Conservation (phyloP, 2,888 invertebrate species). For the Dorcus parallelipipedus region DNA sequence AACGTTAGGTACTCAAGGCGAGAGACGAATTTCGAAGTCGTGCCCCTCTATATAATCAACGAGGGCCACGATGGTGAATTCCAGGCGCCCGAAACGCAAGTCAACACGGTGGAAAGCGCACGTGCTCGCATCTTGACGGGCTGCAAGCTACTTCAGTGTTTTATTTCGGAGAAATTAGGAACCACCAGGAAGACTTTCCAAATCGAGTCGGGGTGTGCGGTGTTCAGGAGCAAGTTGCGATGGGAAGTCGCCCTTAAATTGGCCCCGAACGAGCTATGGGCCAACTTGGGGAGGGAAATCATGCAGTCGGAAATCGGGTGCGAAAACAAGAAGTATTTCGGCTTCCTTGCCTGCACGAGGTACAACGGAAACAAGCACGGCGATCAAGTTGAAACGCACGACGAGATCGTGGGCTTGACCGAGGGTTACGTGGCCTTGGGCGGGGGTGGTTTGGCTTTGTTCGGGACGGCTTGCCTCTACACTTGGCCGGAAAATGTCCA, state of each 20-base stretch:
- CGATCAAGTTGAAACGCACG: constrained; percentile 62
- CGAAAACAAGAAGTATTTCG: constrained; percentile 78
- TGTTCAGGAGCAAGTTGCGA: constrained; percentile 70
- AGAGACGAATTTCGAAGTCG: constrained; percentile 60
- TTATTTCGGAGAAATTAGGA: constrained; percentile 83
- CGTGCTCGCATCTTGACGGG: constrained; percentile 72
- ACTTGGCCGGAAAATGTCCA: constrained; percentile 78
- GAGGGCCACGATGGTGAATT: constrained; percentile 75
- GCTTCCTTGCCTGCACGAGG: constrained; percentile 83
- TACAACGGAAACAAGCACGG: constrained; percentile 57
- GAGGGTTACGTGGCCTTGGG: constrained; percentile 88
- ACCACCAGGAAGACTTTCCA: constrained; percentile 79
- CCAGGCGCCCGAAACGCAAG: constrained; percentile 55
- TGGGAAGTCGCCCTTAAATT: constrained; percentile 68
- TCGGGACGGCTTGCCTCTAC: constrained; percentile 86
- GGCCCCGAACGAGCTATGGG: constrained; percentile 80
- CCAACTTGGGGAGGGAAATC: constrained; percentile 78
- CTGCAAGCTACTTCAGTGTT: constrained; percentile 76
- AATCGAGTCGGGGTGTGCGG: constrained; percentile 68
- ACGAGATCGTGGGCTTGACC: constrained; percentile 65
- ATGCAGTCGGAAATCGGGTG: constrained; percentile 65
- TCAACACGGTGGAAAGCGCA: constrained; percentile 65
- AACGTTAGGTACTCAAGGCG: constrained; percentile 58
- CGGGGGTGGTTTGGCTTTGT: constrained; percentile 86
- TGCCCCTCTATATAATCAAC: constrained; percentile 75